Evolutionary conservation across 2,113 vertebrate species (phyloP), one percentile per base, ranked within the genome.

Genomic region (Ranitomeya variabilis): DNA sequence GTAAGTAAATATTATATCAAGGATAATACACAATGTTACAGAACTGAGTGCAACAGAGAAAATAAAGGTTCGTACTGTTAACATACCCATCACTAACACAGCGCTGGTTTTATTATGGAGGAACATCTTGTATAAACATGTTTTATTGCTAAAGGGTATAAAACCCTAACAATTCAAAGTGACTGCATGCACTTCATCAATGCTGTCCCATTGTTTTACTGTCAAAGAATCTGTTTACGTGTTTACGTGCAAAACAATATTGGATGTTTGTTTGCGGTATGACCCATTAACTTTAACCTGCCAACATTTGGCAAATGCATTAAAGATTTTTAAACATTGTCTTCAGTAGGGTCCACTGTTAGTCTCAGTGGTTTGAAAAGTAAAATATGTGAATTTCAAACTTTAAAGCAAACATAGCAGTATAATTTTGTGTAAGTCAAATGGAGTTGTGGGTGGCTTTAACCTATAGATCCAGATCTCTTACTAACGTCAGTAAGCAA

Each of bases 111-210:
- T 81, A 45, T 83, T 67, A 83, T 23, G 19, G 37, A 83, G 45
- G 64, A 52, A 52, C 55, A 51, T 45, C 66, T 84, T 84, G 64
- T 11, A 5, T 6, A 69, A 69, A 84, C 64, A 84, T 15, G 69
- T 69, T 54, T 84, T 64, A 21, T 83, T 54, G 13, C 14, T 26
- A 26, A 84, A 83, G 62, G 66, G 54, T 84, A 51, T 66, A 69
- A n/a, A 14, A 55, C 55, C 82, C 64, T n/a, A 84, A 84, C 64
- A 84, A 19, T 71, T 54, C 51, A 52, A 54, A 23, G 31, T 54
- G 37, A 83, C 64, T 69, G 82, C 82, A 84, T 84, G 82, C 8
- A 16, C 82, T 84, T 84, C 19, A 9, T 84, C 82, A 84, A 69
- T 19, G 64, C 71, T 66, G 55, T 84, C 52, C n/a, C 51, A 84